Evolutionary conservation across 2,113 vertebrate genomes (phyloP), one percentile per base, ranked within the genome.

Genomic region (Neolamprologus sp.): DNA sequence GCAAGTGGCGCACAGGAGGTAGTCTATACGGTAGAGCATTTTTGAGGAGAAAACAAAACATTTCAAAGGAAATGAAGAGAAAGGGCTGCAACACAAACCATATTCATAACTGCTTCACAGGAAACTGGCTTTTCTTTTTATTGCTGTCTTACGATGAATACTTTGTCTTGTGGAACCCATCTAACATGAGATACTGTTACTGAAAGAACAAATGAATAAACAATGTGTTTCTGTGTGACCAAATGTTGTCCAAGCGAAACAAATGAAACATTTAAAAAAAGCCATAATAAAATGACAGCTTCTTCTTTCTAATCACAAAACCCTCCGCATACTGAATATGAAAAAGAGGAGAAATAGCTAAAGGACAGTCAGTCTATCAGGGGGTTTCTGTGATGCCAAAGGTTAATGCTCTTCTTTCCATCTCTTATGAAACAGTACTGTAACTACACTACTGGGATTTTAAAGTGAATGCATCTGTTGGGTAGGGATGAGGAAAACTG

Each of bases 41-140:
- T 68, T 23, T 83, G 53, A 82, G 71, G 51, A 68, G 80, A 83
- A 90, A 88, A 84, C 65, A 75, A 88, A 89, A 60, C 51, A 88
- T 57, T 82, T 57, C 55, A 85, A 84, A 83, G 54, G 73, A 85
- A 83, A 75, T 92, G 57, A 87, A 87, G n/a, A 80, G 73, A 85
- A 42, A 37, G 47, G 35, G 40, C 84, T 71, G 86, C 73, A 78
- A 88, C 82, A 54, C n/a, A 83, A 85, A 65, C 79, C 71, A 60
- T 88, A 60, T 78, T 81, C 26, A 68, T 75, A 71, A 47, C 11
- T 26, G 75, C 84, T 57, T 63, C 79, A 14, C 75, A 81, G 85
- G 85, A 85, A 85, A 87, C 86, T 49, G 53, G 79, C 42, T 28
- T 85, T 82, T 86, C 68, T 85, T 55, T 68, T 81, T 60, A 83